These are phyloP conservation scores for Agrotis puta DNA, from an alignment of 2,888 invertebrate species.

Conservation along the genomic window DNA sequence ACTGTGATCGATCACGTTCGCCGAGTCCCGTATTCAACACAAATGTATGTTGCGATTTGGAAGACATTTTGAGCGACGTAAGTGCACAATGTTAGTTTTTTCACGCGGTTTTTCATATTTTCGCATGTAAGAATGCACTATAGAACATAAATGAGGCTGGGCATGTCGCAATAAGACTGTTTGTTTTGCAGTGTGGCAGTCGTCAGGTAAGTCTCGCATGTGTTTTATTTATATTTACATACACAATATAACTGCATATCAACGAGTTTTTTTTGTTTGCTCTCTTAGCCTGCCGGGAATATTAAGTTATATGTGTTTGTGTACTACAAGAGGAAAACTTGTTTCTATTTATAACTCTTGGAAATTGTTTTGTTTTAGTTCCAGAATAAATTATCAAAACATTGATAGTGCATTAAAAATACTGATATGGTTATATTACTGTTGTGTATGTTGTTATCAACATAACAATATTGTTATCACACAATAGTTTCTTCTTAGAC, in stretches of 20 bases:
- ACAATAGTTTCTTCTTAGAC: conserved; percentile 17
- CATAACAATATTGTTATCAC: conserved; percentile 29
- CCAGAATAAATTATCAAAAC: conserved; percentile 10
- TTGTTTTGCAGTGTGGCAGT: conserved; percentile 32
- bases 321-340: conserved; percentile 34
- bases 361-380: conserved; percentile 14
- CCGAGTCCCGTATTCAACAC: conserved; percentile 84
- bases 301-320: conserved; percentile 34
- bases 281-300: conserved; percentile 47
- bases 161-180: conserved; percentile 38
- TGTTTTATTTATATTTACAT: conserved; percentile 64
- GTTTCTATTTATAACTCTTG: conserved; percentile 22
- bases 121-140: conserved; percentile 57
- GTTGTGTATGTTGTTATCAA: conserved; percentile 19
- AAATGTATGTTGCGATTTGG: conserved; percentile 86
- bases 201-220: conserved; percentile 45
- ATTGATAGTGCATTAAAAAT: conserved; percentile 8
- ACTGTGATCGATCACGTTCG: conserved; percentile 80
- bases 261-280: conserved; percentile 62
- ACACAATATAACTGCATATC: conserved; percentile 41
- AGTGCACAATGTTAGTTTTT: conserved; percentile 72
- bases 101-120: conserved; percentile 51
- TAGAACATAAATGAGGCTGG: conserved; percentile 44
- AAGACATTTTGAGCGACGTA: conserved; percentile 90
- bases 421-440: background rate